phyloP scores from a whole-genome alignment of 2,888 invertebrate species.

The Agriopis leucophaearia region DNA sequence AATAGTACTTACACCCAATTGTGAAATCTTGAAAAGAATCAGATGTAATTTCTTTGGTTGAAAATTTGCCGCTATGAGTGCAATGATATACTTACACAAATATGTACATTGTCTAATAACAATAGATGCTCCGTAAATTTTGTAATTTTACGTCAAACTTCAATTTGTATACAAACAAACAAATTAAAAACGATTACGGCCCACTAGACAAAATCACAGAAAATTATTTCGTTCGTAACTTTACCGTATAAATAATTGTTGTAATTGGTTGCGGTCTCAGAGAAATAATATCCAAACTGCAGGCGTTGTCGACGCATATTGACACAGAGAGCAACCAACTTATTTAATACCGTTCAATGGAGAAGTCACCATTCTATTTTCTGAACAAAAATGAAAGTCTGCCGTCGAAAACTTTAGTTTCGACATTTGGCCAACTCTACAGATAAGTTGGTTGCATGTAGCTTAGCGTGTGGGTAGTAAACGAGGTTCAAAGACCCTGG shows the following conservation, averaged over 20 bases:
- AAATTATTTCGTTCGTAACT: constrained; percentile 17
- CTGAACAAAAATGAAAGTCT: too few relatives aligned
- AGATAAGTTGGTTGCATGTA: constrained; percentile 25
- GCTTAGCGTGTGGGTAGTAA: constrained; percentile 68
- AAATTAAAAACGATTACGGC: neutral
- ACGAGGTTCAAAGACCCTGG: constrained; percentile 68
- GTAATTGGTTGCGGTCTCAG: constrained; percentile 36
- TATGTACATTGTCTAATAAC: too few relatives aligned
- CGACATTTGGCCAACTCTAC: too few relatives aligned
- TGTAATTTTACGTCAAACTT: constrained; percentile 2
- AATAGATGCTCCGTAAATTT: neutral
- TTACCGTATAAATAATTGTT: constrained; percentile 23
- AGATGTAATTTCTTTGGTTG: too few relatives aligned
- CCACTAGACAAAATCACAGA: constrained; percentile 14
- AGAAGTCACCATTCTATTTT: too few relatives aligned
- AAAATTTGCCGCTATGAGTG: too few relatives aligned
- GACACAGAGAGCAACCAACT: constrained; percentile 50
- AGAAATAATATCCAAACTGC: constrained; percentile 51
- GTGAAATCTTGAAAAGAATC: too few relatives aligned
- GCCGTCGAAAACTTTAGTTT: too few relatives aligned
- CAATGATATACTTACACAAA: too few relatives aligned
- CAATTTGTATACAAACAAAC: neutral
- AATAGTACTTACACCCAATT: too few relatives aligned
- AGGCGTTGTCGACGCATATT: constrained; percentile 54
- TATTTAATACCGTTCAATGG: too few relatives aligned